Conservation (phyloP, 2,797 vertebrate genomes). For the Heteromormyrus szaboi region DNA sequence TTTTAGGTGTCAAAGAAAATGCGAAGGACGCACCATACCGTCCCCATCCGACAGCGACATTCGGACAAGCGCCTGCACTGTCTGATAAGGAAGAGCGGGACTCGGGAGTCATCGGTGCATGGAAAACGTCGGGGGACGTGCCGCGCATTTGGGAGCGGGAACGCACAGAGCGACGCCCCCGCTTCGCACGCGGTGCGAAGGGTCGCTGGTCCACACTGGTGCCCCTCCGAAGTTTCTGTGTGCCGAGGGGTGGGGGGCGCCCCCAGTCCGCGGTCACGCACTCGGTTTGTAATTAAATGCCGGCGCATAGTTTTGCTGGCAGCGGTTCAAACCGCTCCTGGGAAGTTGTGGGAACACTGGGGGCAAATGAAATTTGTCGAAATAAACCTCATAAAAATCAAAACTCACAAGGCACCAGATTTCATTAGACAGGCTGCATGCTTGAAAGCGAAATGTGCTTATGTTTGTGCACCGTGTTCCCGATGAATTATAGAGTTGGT, state of each 20-base stretch:
- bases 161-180: neutral
- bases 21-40: neutral
- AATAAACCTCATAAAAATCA: constrained; percentile 19
- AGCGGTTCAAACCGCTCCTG: neutral
- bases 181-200: neutral
- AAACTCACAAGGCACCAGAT: neutral
- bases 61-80: neutral
- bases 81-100: neutral
- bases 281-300: neutral
- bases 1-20: neutral
- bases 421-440: neutral
- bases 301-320: neutral
- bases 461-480: neutral
- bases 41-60: neutral
- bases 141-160: neutral
- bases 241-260: neutral
- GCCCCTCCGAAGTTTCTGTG: neutral
- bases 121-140: neutral
- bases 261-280: neutral
- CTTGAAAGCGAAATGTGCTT: neutral
- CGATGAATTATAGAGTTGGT: neutral
- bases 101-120: neutral
- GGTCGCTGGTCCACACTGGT: too few relatives aligned
- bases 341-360: neutral
- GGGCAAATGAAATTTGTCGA: constrained; percentile 5